Evolutionary conservation across 2,113 vertebrate species (phyloP).

Genomic region (Puntigrus tetrazona): DNA sequence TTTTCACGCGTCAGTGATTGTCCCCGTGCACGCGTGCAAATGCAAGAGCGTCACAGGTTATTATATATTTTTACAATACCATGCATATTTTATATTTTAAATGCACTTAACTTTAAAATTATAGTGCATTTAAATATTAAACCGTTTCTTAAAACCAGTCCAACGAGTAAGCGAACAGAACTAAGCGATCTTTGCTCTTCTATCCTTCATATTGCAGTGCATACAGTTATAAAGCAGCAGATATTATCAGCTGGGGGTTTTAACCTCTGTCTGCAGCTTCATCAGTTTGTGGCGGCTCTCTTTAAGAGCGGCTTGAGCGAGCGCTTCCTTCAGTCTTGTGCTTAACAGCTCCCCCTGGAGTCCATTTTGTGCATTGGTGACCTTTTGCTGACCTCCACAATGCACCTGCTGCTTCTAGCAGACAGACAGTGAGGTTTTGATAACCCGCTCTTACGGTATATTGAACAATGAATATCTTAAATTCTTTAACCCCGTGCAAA

Average conservation of each 20-base stretch:
- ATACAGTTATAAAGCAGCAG: not conserved
- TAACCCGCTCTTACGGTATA: not conserved
- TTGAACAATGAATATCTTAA: not conserved
- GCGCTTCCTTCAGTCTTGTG: conserved; percentile 5
- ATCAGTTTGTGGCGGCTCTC: conserved; percentile 39
- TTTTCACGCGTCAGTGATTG: not conserved
- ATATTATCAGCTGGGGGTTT: not conserved
- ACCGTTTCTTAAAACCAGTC: not conserved
- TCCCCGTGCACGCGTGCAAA: not conserved
- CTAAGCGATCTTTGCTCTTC: not conserved
- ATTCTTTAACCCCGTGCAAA: not conserved
- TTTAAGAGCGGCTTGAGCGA: not conserved
- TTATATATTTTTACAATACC: not conserved
- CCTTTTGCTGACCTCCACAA: conserved; percentile 22
- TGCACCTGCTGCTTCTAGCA: not conserved
- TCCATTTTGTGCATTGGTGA: not conserved
- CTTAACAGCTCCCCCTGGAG: conserved; percentile 42
- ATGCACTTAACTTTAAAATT: not conserved
- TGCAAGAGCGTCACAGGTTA: not conserved
- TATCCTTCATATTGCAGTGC: not conserved
- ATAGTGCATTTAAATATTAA: not conserved
- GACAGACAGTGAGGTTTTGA: not conserved
- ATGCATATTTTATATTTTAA: not conserved
- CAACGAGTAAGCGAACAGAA: not conserved
- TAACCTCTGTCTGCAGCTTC: conserved; percentile 45